Percentiles rank a stretch among this genome's conserved stretches.
Evolutionary conservation across 2,113 vertebrate species (phyloP).

Genomic region (Baryphthengus martii): DNA sequence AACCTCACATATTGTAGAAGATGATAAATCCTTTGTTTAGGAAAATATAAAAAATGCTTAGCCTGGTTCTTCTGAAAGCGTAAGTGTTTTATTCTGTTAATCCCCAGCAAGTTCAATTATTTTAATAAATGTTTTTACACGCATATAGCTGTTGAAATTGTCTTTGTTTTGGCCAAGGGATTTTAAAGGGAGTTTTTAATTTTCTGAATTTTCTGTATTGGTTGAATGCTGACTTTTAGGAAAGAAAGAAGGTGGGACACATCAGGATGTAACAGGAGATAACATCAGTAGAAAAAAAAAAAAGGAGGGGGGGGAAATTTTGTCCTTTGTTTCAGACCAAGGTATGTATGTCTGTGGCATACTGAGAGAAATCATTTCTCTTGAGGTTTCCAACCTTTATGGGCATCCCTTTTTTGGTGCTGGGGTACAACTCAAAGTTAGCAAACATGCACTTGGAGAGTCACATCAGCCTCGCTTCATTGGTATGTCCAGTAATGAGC

Average conservation of each 20-base stretch:
- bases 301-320: not conserved
- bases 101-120: not conserved
- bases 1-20: not conserved
- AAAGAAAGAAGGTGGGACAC: not conserved
- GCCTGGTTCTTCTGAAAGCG: not conserved
- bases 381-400: not conserved
- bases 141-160: not conserved
- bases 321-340: not conserved
- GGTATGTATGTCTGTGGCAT: accelerated
- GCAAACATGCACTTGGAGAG: not conserved
- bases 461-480: not conserved
- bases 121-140: not conserved
- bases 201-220: not conserved
- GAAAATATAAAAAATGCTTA: not conserved
- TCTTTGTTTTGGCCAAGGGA: not conserved
- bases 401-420: not conserved
- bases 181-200: not conserved
- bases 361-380: not conserved
- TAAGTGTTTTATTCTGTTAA: not conserved
- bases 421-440: not conserved
- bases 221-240: not conserved
- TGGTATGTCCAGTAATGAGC: not conserved
- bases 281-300: not conserved
- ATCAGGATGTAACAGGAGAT: not conserved
- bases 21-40: not conserved